These are phyloP conservation scores for Silurus asotus DNA, from an alignment of 2,113 vertebrate species.

Conservation along the genomic window DNA sequence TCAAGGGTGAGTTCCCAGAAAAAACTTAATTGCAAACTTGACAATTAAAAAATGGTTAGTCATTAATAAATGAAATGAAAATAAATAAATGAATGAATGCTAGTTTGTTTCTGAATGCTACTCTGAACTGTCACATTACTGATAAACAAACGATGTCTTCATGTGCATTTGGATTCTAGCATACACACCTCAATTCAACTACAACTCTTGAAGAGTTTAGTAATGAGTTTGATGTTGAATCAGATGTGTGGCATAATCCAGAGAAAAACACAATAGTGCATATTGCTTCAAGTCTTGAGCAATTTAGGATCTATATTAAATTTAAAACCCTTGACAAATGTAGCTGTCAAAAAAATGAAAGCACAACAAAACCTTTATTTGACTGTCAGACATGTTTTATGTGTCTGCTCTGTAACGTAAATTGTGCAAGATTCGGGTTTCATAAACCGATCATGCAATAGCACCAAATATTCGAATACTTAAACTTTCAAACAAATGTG, in stretches of 20 bases:
- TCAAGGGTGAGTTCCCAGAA: not conserved
- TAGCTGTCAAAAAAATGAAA: not conserved
- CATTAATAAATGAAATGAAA: not conserved
- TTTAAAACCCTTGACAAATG: conserved; percentile 22
- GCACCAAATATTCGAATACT: not conserved
- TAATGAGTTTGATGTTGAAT: conserved; percentile 21
- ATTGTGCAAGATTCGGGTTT: not conserved
- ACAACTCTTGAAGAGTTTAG: not conserved
- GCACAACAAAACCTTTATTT: conserved; percentile 5
- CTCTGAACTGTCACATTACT: not conserved
- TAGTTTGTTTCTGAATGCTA: not conserved
- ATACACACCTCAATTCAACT: not conserved
- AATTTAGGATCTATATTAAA: not conserved
- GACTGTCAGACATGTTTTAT: conserved; percentile 14
- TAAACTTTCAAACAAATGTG: not conserved
- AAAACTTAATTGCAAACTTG: not conserved
- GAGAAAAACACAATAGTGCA: not conserved
- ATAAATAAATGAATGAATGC: not conserved
- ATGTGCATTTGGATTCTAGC: not conserved
- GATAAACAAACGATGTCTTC: not conserved
- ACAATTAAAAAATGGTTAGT: not conserved
- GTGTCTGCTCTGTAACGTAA: conserved; percentile 1
- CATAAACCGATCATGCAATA: conserved; percentile 3
- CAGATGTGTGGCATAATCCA: not conserved
- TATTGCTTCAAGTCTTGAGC: not conserved